Evolutionary conservation across 2,797 vertebrate species (phyloP).

Genomic region (Bryconaethiops microstoma): DNA sequence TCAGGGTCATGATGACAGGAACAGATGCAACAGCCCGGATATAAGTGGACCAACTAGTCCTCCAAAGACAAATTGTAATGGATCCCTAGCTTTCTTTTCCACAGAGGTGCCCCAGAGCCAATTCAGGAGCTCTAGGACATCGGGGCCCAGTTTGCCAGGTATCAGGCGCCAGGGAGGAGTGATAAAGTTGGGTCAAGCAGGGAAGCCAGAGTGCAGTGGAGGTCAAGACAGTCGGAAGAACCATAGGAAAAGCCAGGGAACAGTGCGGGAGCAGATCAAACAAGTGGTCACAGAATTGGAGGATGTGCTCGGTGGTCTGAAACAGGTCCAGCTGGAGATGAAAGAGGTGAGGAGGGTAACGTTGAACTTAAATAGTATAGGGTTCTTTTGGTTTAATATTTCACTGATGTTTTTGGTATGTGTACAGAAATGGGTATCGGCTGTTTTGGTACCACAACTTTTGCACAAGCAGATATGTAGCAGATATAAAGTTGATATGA

Average conservation of each 20-base stretch:
- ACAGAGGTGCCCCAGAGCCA: constrained; percentile 77
- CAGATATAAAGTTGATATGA: too few relatives aligned
- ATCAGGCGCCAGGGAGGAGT: neutral
- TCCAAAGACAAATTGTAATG: constrained; percentile 66
- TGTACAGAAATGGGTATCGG: neutral
- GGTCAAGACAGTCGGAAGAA: constrained; percentile 54
- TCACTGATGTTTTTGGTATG: neutral
- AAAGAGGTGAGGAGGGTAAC: constrained; percentile 77
- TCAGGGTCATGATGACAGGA: constrained; percentile 60
- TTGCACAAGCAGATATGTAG: neutral
- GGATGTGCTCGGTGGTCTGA: constrained; percentile 81
- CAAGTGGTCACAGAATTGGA: constrained; percentile 82
- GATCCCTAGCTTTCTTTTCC: constrained; percentile 71
- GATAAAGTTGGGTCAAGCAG: neutral
- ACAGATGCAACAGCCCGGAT: constrained; percentile 63
- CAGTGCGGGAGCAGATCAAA: constrained; percentile 79
- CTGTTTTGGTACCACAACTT: neutral
- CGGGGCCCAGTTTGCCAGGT: constrained; percentile 44
- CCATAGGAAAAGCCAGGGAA: constrained; percentile 63
- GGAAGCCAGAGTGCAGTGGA: neutral
- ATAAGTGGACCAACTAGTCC: constrained; percentile 56
- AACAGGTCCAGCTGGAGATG: constrained; percentile 85
- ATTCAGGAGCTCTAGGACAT: constrained; percentile 63
- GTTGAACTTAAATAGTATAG: neutral
- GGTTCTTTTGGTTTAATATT: neutral